Conservation (phyloP, 2,888 invertebrate genomes). For the Drosophila neonasuta region DNA sequence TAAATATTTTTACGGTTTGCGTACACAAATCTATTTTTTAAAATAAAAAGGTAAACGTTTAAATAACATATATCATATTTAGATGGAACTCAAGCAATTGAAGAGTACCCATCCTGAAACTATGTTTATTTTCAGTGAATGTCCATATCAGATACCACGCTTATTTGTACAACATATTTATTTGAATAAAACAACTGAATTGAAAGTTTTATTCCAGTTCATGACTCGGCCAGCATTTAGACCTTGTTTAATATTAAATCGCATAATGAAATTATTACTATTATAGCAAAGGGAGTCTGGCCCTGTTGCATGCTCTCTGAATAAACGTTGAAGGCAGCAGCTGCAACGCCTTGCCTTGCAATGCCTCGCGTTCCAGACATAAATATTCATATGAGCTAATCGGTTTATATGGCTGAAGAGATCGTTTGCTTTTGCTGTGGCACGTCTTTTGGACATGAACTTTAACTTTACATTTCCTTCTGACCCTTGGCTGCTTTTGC, state of each 20-base stretch:
- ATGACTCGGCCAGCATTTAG: not conserved
- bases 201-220: too few species aligned
- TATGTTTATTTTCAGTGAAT: too few species aligned
- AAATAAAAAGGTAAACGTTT: too few species aligned
- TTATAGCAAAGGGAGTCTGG: conserved; percentile 25
- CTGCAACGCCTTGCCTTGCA: conserved; percentile 7
- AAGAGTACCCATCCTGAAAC: too few species aligned
- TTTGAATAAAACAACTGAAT: too few species aligned
- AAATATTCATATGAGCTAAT: conserved; percentile 73
- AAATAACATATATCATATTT: too few species aligned
- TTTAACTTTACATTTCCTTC: conserved; percentile 12
- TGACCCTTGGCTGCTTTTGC: conserved; percentile 12
- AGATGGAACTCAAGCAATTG: too few species aligned
- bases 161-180: too few species aligned
- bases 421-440: conserved; percentile 53
- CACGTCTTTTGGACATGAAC: conserved; percentile 58
- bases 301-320: conserved; percentile 56
- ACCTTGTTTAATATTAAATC: not conserved
- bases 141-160: too few species aligned
- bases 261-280: conserved; percentile 45
- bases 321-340: conserved; percentile 17
- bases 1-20: not conserved
- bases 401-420: conserved; percentile 61
- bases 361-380: conserved; percentile 40
- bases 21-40: not conserved